Conservation (phyloP, 53 echinoderm and acorn worm species). For the Arbacia lixula region DNA sequence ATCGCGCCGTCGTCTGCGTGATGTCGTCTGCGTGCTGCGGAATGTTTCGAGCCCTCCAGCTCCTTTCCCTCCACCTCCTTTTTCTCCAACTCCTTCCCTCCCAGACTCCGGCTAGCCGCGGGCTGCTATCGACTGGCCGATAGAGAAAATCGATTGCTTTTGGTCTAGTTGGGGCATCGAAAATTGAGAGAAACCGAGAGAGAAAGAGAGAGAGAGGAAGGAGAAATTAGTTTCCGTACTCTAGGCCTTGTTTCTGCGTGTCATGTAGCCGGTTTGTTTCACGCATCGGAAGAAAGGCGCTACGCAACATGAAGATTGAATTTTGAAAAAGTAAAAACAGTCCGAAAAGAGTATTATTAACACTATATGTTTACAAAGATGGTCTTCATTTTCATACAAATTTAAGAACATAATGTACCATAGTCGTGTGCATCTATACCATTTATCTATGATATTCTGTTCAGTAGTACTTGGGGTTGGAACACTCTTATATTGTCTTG, state of each 20-base stretch:
- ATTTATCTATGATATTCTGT: too few species aligned
- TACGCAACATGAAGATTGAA: constrained; percentile 32
- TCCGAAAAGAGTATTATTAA: too few species aligned
- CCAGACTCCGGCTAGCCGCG: constrained; percentile 24
- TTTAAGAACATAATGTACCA: too few species aligned
- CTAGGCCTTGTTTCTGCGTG: background rate
- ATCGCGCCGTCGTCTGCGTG: constrained; percentile 6
- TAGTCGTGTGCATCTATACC: too few species aligned
- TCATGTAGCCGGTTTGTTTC: constrained; percentile 31
- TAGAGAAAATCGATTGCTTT: constrained; percentile 39
- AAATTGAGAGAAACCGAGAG: background rate
- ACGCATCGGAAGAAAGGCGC: constrained; percentile 15
- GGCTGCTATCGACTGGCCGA: constrained; percentile 33
- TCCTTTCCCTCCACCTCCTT: background rate
- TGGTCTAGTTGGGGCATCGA: constrained; percentile 43
- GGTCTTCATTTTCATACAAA: too few species aligned
- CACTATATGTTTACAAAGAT: too few species aligned
- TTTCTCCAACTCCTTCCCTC: background rate
- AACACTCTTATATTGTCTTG: too few species aligned
- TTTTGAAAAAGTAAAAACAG: too few species aligned
- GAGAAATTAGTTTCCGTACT: constrained; percentile 27
- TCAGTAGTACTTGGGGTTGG: too few species aligned
- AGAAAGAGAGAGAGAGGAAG: background rate
- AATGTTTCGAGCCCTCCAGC: background rate
- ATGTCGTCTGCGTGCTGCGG: constrained; percentile 23